Base-by-base conservation (phyloP, 2,888 invertebrate species). In the Temnothorax rugatulus region DNA sequence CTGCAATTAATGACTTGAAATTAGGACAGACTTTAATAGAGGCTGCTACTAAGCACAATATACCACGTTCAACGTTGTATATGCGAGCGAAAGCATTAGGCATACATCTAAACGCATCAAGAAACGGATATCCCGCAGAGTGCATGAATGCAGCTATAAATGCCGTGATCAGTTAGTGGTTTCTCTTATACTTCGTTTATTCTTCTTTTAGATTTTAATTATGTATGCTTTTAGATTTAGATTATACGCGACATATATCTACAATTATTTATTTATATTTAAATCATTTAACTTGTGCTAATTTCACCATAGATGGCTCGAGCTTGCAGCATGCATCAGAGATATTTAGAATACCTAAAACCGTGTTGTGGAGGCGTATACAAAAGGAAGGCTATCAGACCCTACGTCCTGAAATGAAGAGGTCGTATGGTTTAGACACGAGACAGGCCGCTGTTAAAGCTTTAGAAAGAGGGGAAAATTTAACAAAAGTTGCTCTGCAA, bases 301-400 rank as follows among this genome's bases (percentile, higher is more conserved):
- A n/a, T 44, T 47, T 76, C 68, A 77, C 34, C 86, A 3, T 61
- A 95, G 95, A 90, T 63, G 95, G 95, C 71, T 93, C 94, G 44
- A 95, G 95, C 85, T 90, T 95, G 52, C 95, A 95, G 85, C 93
- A 94, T 74, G 95, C 95, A 47, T 93, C 95, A 25, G 95, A 95
- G 84, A 92, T 93, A 91, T 95, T 92, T 86, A 93, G 93, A 57
- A 95, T 95, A 85, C 95, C 95, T 18, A 95, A 95, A 92, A 95
- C 95, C 29, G 95, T 95, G 18, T 91, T 95, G 29, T 95, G 95
- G 95, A 91, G 95, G 76, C 91, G 95, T 85, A 95, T 95, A 84
- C 95, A 95, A 82, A 95, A 95, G 86, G 94, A 95, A 84, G 94
- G 94, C 0, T 93, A 92, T 88, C 91, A 92, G 75, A 92, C 93